Percentiles rank a stretch among this genome's conserved stretches.
These are phyloP conservation scores for Nephotettix cincticeps DNA, from an alignment of 1,140 invertebrate species.

Conservation along the genomic window DNA sequence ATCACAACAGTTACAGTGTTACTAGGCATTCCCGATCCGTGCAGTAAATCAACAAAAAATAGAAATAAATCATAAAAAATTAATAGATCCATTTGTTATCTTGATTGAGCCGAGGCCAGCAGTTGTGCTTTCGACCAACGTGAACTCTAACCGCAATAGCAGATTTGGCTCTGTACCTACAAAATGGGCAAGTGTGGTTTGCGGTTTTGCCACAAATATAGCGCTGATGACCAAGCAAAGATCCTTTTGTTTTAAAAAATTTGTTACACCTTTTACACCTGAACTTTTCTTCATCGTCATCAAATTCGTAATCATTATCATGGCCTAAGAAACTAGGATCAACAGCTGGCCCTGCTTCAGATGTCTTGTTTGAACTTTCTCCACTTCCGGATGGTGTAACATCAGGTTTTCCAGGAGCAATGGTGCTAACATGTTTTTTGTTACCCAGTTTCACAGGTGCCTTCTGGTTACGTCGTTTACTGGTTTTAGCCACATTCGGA, in stretches of 20 bases:
- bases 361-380: too few species aligned
- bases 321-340: too few species aligned
- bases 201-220: conserved; percentile 66
- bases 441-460: too few species aligned
- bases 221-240: conserved; percentile 30
- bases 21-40: too few species aligned
- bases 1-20: too few species aligned
- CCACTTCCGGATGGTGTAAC: too few species aligned
- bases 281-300: background rate
- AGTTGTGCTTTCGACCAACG: background rate
- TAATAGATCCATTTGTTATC: conserved; percentile 4
- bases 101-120: background rate
- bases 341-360: too few species aligned
- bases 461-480: too few species aligned
- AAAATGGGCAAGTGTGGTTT: conserved; percentile 74
- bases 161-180: conserved; percentile 41
- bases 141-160: background rate
- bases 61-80: background rate
- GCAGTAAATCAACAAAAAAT: too few species aligned
- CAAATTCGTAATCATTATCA: background rate
- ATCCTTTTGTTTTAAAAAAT: conserved; percentile 32
- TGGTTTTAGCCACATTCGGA: too few species aligned
- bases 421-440: too few species aligned
- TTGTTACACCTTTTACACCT: conserved; percentile 17
- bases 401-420: too few species aligned